Evolutionary conservation across 2,888 invertebrate species (phyloP).

Genomic region (Cataglyphis cursor): DNA sequence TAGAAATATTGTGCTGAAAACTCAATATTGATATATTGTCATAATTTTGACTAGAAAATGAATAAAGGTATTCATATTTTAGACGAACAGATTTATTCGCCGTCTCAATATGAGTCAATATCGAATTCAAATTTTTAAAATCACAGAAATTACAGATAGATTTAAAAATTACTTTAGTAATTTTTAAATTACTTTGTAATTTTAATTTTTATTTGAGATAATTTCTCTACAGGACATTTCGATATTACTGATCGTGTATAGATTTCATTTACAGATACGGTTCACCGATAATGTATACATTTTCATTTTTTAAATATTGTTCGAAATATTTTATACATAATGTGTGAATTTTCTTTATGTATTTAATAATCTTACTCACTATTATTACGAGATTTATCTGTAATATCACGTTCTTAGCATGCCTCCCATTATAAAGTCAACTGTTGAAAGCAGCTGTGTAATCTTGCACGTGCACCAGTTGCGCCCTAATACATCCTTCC

Average conservation of each 20-base stretch:
- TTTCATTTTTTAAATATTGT: not conserved
- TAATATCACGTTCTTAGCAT: not conserved
- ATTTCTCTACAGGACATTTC: not conserved
- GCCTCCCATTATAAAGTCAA: conserved; percentile 2
- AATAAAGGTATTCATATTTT: not conserved
- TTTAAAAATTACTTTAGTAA: too few relatives aligned
- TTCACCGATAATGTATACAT: not conserved
- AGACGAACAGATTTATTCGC: not conserved
- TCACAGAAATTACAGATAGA: not conserved
- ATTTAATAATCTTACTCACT: not conserved
- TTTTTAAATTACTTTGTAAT: not conserved
- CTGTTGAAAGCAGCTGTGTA: conserved; percentile 35
- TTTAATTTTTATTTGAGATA: not conserved
- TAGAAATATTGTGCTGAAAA: not conserved
- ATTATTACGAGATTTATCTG: not conserved
- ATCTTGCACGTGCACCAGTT: conserved; percentile 29
- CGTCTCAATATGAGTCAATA: not conserved
- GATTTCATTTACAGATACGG: not conserved
- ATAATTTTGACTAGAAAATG: conserved; percentile 18
- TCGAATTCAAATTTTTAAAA: not conserved
- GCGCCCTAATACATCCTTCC: not conserved
- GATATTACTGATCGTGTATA: not conserved
- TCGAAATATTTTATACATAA: not conserved
- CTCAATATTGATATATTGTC: not conserved
- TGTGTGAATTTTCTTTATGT: not conserved